Evolutionary conservation across 1,140 invertebrate genomes (phyloP).

Genomic region (Zaprionus inermis): DNA sequence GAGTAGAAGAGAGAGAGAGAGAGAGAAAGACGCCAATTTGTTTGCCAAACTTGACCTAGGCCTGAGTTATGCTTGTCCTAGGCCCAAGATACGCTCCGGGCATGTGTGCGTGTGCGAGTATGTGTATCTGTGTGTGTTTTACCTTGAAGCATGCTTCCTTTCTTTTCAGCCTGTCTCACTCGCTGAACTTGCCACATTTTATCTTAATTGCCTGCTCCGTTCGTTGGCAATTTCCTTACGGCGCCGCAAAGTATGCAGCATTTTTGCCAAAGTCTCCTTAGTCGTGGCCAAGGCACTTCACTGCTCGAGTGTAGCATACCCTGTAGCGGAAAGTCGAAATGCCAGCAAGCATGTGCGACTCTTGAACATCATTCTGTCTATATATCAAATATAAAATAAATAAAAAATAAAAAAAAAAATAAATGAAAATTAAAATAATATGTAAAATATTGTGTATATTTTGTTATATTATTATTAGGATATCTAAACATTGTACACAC

Average conservation of each 20-base stretch:
- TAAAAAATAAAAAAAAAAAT: too few relatives aligned
- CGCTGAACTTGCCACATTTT: slow-evolving; percentile 49
- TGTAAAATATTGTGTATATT: neutral
- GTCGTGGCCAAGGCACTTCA: neutral
- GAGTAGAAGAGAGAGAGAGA: neutral
- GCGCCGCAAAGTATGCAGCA: slow-evolving; percentile 40
- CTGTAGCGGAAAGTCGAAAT: neutral
- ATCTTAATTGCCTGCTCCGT: slow-evolving; percentile 66
- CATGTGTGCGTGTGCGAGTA: too few relatives aligned
- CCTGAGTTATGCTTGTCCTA: slow-evolving; percentile 11
- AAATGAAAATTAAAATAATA: neutral
- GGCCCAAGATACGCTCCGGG: neutral
- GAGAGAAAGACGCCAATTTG: neutral
- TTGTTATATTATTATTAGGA: neutral
- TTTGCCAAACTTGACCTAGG: slow-evolving; percentile 13
- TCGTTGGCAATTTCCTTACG: slow-evolving; percentile 46
- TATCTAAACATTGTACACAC: neutral
- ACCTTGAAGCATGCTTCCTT: neutral
- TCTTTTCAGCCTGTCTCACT: neutral
- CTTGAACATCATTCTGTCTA: too few relatives aligned
- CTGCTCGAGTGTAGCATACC: neutral
- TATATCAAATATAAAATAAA: too few relatives aligned
- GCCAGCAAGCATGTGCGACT: neutral
- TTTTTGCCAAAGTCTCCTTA: slow-evolving; percentile 17
- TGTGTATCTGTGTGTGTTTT: neutral